Percentiles rank a stretch among this genome's conserved stretches.
Evolutionary conservation across 2,113 vertebrate genomes (phyloP).

Genomic region (Felis chaus): DNA sequence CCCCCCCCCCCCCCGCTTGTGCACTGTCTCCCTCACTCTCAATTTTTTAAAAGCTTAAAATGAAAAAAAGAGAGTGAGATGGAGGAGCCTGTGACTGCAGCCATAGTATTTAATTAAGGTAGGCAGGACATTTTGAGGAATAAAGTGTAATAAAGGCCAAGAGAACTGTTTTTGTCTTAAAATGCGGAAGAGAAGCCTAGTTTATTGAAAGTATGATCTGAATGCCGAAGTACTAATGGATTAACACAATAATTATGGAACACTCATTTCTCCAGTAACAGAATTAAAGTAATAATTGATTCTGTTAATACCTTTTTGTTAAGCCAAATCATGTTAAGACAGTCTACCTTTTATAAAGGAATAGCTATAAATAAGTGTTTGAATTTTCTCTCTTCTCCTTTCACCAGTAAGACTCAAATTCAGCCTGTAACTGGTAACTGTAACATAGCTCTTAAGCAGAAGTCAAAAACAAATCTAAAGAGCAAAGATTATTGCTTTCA

Average conservation of each 20-base stretch:
- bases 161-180: not conserved
- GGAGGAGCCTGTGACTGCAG: not conserved
- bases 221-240: not conserved
- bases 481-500: not conserved
- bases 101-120: not conserved
- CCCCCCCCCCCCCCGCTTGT: too few species aligned
- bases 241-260: not conserved
- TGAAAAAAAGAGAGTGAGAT: too few species aligned
- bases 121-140: not conserved
- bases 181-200: not conserved
- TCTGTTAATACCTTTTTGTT: not conserved
- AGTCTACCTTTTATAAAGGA: not conserved
- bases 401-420: slow-evolving; percentile 3
- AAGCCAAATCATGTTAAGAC: not conserved
- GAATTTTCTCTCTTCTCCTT: slow-evolving; percentile 29
- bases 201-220: slow-evolving; percentile 1
- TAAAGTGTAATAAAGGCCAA: slow-evolving; percentile 20
- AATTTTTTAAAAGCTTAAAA: too few species aligned
- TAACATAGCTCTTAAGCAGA: not conserved
- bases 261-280: slow-evolving; percentile 32
- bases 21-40: too few species aligned
- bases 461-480: not conserved
- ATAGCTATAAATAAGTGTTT: not conserved
- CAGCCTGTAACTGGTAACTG: not conserved
- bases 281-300: slow-evolving; percentile 12